These are phyloP conservation scores for Halictus quadricinctus DNA, from an alignment of 2,888 invertebrate species.

Conservation along the genomic window DNA sequence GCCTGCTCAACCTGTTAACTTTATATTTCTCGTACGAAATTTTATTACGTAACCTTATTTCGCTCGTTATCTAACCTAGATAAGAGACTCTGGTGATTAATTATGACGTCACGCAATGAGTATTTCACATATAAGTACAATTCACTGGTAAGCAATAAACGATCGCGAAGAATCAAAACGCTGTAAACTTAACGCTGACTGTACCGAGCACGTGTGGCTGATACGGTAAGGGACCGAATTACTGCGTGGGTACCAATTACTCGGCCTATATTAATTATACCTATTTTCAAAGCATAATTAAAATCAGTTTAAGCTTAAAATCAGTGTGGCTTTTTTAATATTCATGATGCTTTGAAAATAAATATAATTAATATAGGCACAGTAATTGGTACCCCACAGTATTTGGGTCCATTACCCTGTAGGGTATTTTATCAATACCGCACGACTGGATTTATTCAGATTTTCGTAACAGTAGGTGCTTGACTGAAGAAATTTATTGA, in stretches of 20 bases:
- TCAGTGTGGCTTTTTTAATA: no score
- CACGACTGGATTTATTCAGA: neutral
- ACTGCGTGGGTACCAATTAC: no score
- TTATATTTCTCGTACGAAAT: neutral
- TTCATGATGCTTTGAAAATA: no score
- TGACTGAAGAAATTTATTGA: neutral
- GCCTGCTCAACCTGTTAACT: neutral
- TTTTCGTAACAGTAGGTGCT: neutral
- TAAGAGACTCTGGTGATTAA: neutral
- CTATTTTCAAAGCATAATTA: no score
- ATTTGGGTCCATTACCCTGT: no score
- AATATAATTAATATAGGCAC: no score
- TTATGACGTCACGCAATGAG: constrained; percentile 11
- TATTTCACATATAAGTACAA: neutral
- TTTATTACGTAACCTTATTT: neutral
- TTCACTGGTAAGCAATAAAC: neutral
- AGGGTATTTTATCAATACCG: neutral
- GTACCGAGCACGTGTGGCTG: neutral
- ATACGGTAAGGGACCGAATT: neutral
- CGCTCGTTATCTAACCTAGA: constrained; percentile 2
- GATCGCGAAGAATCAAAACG: neutral
- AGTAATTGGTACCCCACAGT: no score
- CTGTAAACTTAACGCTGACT: neutral
- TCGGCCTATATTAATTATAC: no score
- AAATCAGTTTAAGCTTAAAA: no score